A percentile compares a stretch with the other conserved stretches of the same genome.
phyloP scores from a whole-genome alignment of 2,797 vertebrate genomes.

The Cossypha caffra region DNA sequence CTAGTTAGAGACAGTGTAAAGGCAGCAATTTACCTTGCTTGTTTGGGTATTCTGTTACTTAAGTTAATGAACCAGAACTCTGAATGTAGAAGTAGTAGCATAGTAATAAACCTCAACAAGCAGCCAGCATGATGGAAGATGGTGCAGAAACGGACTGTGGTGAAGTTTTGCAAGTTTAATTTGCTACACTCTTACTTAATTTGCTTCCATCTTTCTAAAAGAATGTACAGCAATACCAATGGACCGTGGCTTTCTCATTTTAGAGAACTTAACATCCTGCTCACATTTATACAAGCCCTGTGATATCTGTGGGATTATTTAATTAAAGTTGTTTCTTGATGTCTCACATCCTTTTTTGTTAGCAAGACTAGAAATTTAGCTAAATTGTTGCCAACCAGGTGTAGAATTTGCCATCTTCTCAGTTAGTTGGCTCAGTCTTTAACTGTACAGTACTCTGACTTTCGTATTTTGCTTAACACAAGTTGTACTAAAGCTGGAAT shows the following conservation, averaged over 20 bases:
- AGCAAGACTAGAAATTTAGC: neutral
- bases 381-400: neutral
- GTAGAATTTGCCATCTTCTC: neutral
- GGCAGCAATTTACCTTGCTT: constrained; percentile 45
- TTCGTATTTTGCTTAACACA: neutral
- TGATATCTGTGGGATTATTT: neutral
- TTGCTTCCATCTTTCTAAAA: neutral
- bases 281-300: neutral
- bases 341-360: neutral
- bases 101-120: constrained; percentile 17
- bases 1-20: constrained; percentile 29
- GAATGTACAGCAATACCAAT: neutral
- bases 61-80: constrained; percentile 51
- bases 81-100: neutral
- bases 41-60: constrained; percentile 27
- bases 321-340: neutral
- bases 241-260: neutral
- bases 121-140: neutral
- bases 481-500: neutral
- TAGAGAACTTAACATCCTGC: neutral
- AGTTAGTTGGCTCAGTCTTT: neutral
- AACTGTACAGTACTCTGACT: neutral
- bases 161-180: constrained; percentile 16
- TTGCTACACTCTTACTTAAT: constrained; percentile 17
- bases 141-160: neutral